Base-by-base conservation (phyloP, 2,113 vertebrate genomes). In the Peromyscus maniculatus region DNA sequence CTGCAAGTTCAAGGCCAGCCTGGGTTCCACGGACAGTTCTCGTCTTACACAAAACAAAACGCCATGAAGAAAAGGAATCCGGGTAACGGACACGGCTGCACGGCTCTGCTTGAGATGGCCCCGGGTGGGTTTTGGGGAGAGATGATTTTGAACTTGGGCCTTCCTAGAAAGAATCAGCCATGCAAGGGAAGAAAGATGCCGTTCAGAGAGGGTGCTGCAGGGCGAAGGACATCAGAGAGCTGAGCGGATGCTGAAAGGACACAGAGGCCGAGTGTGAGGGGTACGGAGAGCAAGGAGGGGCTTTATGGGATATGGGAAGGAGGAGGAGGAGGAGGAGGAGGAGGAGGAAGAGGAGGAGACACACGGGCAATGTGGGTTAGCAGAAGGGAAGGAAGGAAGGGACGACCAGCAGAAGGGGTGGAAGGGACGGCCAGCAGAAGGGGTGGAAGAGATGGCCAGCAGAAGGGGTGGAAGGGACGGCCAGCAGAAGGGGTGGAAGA, bases 361-460 rank as follows among this genome's bases (percentile, higher is more conserved):
- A 5, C 0, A 4, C 8, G 4, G 5, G 4, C 43, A n/a, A 69
- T 0, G 3, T 12, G 0, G 0, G 80, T 11, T 16, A 7, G 46
- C 9, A 9, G 5, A 57, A 57, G 57, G 12, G 55, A 9, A 7
- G 49, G 49, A 43, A 43, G 55, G 55, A 55, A 13, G 9, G 9
- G 55, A 55, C 55, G 13, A 24, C 28, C 57, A 64, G 21, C 57
- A 33, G 19, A n/a, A 31, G n/a, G 39, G 57, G 43, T 4, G 43
- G 43, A 43, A 43, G 43, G 43, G 43, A 43, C 4, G 43, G 3
- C 43, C 43, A 43, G 43, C 43, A 43, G 43, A 43, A 43, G 43
- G 43, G 43, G 4, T 43, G 43, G 43, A 43, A 43, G 43, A 4
- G 43, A 43, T 4, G 43, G 43, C 43, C 43, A 43, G 43, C 43